phyloP scores from a whole-genome alignment of 2,888 invertebrate species.

The Drosophila prolongata region DNA sequence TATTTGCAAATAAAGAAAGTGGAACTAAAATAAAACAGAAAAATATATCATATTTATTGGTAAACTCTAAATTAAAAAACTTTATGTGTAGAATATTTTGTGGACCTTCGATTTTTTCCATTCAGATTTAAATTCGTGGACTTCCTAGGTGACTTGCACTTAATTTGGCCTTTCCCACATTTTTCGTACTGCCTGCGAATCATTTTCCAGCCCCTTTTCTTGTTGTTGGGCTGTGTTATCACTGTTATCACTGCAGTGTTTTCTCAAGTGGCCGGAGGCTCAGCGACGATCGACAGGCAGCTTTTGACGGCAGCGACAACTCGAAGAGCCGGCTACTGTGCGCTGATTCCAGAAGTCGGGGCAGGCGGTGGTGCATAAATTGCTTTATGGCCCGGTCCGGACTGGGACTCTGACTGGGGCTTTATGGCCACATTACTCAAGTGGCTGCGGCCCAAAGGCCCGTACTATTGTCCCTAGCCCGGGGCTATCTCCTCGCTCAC shows the following conservation, averaged over 20 bases:
- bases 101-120: too few relatives aligned
- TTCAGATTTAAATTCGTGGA: not conserved
- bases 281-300: constrained; percentile 35
- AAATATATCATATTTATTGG: too few relatives aligned
- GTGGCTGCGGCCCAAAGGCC: constrained; percentile 57
- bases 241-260: constrained; percentile 69
- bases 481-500: constrained; percentile 19
- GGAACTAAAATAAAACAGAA: too few relatives aligned
- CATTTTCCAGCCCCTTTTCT: constrained; percentile 10
- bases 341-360: constrained; percentile 76
- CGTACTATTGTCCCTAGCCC: constrained; percentile 25
- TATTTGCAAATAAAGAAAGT: too few relatives aligned
- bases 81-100: too few relatives aligned
- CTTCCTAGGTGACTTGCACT: not conserved
- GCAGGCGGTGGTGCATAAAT: constrained; percentile 70
- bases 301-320: constrained; percentile 21
- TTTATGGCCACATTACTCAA: constrained; percentile 79
- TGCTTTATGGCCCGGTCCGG: constrained; percentile 67
- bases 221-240: constrained; percentile 3
- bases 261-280: constrained; percentile 61
- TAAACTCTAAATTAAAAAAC: too few relatives aligned
- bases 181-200: constrained; percentile 15
- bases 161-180: not conserved
- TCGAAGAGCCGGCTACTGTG: constrained; percentile 63
- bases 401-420: constrained; percentile 43